Evolutionary conservation across 2,888 invertebrate genomes (phyloP).

Genomic region (Saturnia pavonia): DNA sequence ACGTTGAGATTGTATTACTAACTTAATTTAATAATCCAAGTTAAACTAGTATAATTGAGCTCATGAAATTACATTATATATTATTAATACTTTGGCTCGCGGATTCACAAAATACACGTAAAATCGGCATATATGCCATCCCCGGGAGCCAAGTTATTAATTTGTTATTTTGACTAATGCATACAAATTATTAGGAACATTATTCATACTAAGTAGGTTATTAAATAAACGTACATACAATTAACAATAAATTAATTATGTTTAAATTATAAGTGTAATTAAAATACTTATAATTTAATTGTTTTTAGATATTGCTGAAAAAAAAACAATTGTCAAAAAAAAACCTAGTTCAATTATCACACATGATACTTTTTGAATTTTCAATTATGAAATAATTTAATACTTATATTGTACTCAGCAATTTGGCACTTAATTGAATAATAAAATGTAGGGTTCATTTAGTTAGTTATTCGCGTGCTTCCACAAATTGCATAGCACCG

Average conservation of each 20-base stretch:
- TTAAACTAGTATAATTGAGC: not conserved
- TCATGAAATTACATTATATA: not conserved
- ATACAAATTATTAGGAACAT: not conserved
- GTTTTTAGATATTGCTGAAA: no score
- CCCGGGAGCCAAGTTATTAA: no score
- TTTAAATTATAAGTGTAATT: not conserved
- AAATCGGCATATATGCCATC: no score
- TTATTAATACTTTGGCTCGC: no score
- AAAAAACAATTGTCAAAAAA: no score
- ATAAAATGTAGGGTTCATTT: slow-evolving; percentile 1
- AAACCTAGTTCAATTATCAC: no score
- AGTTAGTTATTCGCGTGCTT: not conserved
- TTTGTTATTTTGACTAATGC: not conserved
- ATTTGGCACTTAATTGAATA: not conserved
- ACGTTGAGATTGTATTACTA: no score
- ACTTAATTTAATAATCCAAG: no score
- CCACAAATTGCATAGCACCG: slow-evolving; percentile 19
- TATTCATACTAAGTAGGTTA: not conserved
- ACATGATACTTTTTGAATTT: no score
- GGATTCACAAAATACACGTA: no score
- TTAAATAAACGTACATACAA: not conserved
- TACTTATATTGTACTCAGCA: not conserved
- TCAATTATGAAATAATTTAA: not conserved
- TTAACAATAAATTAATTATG: not conserved
- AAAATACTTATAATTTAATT: no score